Percentiles rank a stretch among this genome's conserved stretches.
Evolutionary conservation across 2,888 invertebrate genomes (phyloP).

Genomic region (Caradrina clavipalpis): DNA sequence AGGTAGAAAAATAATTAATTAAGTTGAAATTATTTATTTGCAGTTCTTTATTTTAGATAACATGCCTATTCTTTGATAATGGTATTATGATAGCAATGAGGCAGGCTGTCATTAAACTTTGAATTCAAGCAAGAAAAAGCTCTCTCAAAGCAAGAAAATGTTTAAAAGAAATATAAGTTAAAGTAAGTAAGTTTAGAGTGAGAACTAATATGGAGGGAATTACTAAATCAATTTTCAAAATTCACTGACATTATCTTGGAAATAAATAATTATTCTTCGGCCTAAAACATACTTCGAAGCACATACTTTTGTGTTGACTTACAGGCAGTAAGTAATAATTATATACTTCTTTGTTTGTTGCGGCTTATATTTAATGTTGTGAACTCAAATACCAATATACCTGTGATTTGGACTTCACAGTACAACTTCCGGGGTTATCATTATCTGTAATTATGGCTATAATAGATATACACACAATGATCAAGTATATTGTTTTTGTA

Average conservation of each 20-base stretch:
- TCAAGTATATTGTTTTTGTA: background rate
- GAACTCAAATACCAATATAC: background rate
- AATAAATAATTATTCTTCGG: too few relatives aligned
- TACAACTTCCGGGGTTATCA: too few relatives aligned
- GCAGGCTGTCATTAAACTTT: background rate
- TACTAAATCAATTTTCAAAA: background rate
- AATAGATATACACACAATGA: background rate
- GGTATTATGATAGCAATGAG: background rate
- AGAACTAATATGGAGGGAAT: background rate
- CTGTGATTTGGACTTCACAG: background rate
- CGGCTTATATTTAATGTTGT: background rate
- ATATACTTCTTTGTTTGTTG: background rate
- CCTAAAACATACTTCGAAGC: too few relatives aligned
- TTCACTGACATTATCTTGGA: too few relatives aligned
- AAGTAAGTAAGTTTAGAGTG: background rate
- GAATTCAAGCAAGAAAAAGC: too few relatives aligned
- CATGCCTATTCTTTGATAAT: background rate
- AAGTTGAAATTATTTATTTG: background rate
- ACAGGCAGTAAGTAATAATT: too few relatives aligned
- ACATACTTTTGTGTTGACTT: too few relatives aligned
- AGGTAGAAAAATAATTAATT: slow-evolving; percentile 17
- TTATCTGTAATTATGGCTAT: too few relatives aligned
- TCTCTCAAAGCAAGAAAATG: background rate
- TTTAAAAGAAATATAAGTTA: too few relatives aligned
- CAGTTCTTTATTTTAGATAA: background rate